A percentile compares a stretch with the other conserved stretches of the same genome.
Evolutionary conservation across 2,113 vertebrate genomes (phyloP).

Genomic region (Periophthalmodon schlosseri): DNA sequence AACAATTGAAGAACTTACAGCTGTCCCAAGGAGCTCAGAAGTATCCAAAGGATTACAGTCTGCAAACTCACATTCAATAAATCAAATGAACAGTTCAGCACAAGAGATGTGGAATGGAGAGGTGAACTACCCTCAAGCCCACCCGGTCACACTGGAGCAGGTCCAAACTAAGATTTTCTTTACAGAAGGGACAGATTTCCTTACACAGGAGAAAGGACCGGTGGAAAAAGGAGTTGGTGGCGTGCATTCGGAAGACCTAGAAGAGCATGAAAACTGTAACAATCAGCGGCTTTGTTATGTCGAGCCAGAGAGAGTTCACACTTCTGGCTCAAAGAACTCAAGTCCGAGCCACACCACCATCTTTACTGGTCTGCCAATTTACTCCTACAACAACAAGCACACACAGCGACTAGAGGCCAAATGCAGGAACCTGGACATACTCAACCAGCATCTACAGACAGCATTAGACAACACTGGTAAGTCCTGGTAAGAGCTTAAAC

Average conservation of each 20-base stretch:
- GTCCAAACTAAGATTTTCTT: conserved; percentile 59
- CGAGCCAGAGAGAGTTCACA: conserved; percentile 29
- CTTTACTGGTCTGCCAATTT: conserved; percentile 69
- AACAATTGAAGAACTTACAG: conserved; percentile 67
- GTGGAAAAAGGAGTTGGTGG: conserved; percentile 74
- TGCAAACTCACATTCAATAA: conserved; percentile 9
- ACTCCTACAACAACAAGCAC: conserved; percentile 58
- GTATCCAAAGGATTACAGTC: conserved; percentile 12
- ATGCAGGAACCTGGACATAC: conserved; percentile 62
- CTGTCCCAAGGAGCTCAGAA: conserved; percentile 15
- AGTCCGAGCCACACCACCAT: conserved; percentile 57
- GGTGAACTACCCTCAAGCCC: conserved; percentile 17
- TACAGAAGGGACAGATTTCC: conserved; percentile 30
- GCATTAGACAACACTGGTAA: conserved; percentile 76
- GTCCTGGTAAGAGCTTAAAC: neutral
- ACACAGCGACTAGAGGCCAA: conserved; percentile 69
- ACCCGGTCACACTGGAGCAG: conserved; percentile 16
- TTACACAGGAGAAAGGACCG: conserved; percentile 84
- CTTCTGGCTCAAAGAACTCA: conserved; percentile 41
- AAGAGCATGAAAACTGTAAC: conserved; percentile 80
- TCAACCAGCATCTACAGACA: conserved; percentile 74
- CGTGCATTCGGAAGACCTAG: conserved; percentile 55
- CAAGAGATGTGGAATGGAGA: conserved; percentile 27
- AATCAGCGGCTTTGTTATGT: conserved; percentile 37
- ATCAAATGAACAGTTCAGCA: neutral